Base-by-base conservation (phyloP, 2,113 vertebrate genomes). In the Cryptotis parvus region DNA sequence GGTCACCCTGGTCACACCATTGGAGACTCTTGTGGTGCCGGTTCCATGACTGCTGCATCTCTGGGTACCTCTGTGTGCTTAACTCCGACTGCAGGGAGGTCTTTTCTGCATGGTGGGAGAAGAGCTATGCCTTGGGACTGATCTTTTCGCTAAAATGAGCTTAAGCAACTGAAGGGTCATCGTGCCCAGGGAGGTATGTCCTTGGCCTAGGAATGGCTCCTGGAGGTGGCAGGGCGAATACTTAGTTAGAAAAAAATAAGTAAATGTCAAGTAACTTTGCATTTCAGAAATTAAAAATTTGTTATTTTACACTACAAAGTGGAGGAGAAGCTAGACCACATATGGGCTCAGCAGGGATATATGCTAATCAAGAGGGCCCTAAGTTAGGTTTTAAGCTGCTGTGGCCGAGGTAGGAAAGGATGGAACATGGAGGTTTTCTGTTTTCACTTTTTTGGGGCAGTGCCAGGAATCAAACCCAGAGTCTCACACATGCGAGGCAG, bases 181-280 rank as follows among this genome's bases (percentile, higher is more conserved):
- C 75, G 37, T 4, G 35, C 4, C n/a, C 9, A n/a, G 74, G 70
- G 8, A n/a, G 66, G 1, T 7, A 58, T 55, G 68, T 84, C 26
- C 11, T 31, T 33, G 6, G 15, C n/a, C 3, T 18, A 85, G 65
- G 20, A 35, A 7, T 52, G 20, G 33, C 3, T 58, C 43, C 81
- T 9, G 27, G 3, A 26, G 52, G 79, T 39, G 10, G 52, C 9
- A 29, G 75, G 45, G 35, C 33, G 24, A 22, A 61, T 65, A 65
- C 68, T 78, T 75, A 82, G 10, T 75, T 88, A 33, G 14, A 33
- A 89, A 94, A 88, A 93, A 94, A 77, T 29, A 27, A 93, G 35
- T 39, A n/a, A 58, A 27, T 27, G 31, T 68, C 20, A 74, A 70
- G 70, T 14, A 65, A 72, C 15, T 79, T 87, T 63, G 24, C 24